Evolutionary conservation across 2,888 invertebrate genomes (phyloP), one percentile per base, ranked within the genome.

Genomic region (Meteorus cinctellus): DNA sequence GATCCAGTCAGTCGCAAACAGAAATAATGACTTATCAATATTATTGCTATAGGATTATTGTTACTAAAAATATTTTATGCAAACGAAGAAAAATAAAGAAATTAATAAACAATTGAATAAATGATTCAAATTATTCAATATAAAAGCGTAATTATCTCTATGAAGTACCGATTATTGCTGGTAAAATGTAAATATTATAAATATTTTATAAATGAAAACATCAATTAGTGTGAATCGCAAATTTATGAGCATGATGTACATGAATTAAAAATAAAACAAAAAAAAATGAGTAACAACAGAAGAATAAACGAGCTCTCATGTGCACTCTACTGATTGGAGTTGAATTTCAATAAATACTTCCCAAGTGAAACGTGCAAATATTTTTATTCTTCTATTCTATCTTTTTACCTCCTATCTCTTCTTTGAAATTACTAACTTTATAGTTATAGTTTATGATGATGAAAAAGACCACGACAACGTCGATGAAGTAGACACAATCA

Each of bases 311-410:
- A 79, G 80, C 72, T 71, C 78, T 79, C 24, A 24, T 81, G 80
- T 82, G 82, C 82, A 82, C 80, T 86, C 86, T 85, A 83, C 81
- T 84, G 81, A 81, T 82, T 86, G 83, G 10, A 75, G 82, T 86
- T 85, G 82, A 82, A 86, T 86, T 86, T 86, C 84, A 86, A 86
- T 86, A 86, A 86, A 86, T 85, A 86, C 80, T 83, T 86, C 84
- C 85, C 82, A 80, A 83, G 74, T 84, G 84, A 80, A 79, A 62
- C 48, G 45, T 60, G n/a, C 12, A 12, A 34, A n/a, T 59, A 29
- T 59, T 12, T 16, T n/a, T n/a, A 4, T 24, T n/a, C 5, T 34
- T 19, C 6, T 34, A 59, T 59, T 19, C 2, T 19, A n/a, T 45
- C 24, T 24, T 12, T 29, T 69, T 27, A 19, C 29, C 59, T 34